These are phyloP conservation scores for Acyrthosiphon pisum DNA, from an alignment of 1,140 invertebrate genomes.

Conservation along the genomic window DNA sequence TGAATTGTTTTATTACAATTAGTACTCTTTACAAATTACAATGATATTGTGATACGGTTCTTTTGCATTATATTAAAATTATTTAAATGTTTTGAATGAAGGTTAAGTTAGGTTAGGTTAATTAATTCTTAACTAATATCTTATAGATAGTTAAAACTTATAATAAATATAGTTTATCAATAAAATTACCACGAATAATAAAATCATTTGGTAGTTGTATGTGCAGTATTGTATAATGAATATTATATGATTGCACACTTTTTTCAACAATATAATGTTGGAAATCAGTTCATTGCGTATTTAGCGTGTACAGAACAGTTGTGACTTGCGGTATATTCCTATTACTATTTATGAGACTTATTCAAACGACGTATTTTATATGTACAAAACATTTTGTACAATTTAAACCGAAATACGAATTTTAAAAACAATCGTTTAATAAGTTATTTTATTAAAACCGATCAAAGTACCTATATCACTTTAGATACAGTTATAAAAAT, in stretches of 20 bases:
- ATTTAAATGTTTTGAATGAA: background rate
- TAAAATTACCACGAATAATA: background rate
- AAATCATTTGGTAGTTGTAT: background rate
- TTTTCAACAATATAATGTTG: background rate
- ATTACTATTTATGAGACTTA: background rate
- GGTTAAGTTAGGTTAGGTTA: too few relatives aligned
- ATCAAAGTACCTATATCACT: background rate
- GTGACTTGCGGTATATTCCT: background rate
- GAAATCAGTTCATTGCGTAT: conserved; percentile 42
- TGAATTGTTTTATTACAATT: background rate
- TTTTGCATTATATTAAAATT: background rate
- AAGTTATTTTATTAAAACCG: background rate
- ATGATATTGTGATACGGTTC: background rate
- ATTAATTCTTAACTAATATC: too few relatives aligned
- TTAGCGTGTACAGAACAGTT: conserved; percentile 21
- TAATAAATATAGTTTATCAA: background rate
- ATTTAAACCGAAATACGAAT: background rate
- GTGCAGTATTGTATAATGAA: background rate
- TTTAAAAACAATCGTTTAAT: background rate
- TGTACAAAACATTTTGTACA: background rate
- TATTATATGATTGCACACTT: conserved; percentile 17
- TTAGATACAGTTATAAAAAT: background rate
- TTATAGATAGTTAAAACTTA: background rate
- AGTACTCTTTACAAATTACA: background rate
- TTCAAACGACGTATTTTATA: background rate